Conservation (phyloP, 2,888 invertebrate species). For the Nezara viridula region DNA sequence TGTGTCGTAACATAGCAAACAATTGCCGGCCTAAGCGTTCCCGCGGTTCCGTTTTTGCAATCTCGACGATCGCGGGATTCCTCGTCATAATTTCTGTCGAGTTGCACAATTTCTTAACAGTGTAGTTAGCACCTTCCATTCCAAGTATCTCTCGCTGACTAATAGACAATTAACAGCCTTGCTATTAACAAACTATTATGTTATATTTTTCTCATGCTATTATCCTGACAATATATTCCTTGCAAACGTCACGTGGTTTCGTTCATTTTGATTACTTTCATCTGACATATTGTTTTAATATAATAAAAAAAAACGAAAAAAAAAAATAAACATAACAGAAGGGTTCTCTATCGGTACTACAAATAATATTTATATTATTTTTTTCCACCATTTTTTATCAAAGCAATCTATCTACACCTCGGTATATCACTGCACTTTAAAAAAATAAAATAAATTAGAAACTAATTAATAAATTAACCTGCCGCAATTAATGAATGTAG, state of each 20-base stretch:
- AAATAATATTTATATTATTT: too few relatives aligned
- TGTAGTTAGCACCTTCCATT: not conserved
- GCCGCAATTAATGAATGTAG: too few relatives aligned
- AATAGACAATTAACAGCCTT: not conserved
- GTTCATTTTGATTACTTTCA: not conserved
- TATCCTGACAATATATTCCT: not conserved
- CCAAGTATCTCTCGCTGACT: not conserved
- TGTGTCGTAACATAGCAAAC: not conserved
- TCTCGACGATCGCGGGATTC: not conserved
- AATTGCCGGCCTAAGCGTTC: not conserved
- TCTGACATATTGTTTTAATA: not conserved
- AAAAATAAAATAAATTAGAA: too few relatives aligned
- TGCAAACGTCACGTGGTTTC: not conserved
- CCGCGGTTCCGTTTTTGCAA: slow-evolving; percentile 4
- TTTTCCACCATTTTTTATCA: too few relatives aligned
- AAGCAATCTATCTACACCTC: too few relatives aligned
- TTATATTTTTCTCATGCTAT: not conserved
- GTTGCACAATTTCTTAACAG: slow-evolving; percentile 17
- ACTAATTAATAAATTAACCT: too few relatives aligned
- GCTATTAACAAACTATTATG: not conserved
- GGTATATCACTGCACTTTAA: too few relatives aligned
- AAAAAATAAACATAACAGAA: too few relatives aligned
- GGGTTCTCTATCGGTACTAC: too few relatives aligned
- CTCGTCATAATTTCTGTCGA: not conserved
- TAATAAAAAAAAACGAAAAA: not conserved